Base-by-base conservation (phyloP, 2,113 vertebrate genomes). In the Pelusios castaneus region DNA sequence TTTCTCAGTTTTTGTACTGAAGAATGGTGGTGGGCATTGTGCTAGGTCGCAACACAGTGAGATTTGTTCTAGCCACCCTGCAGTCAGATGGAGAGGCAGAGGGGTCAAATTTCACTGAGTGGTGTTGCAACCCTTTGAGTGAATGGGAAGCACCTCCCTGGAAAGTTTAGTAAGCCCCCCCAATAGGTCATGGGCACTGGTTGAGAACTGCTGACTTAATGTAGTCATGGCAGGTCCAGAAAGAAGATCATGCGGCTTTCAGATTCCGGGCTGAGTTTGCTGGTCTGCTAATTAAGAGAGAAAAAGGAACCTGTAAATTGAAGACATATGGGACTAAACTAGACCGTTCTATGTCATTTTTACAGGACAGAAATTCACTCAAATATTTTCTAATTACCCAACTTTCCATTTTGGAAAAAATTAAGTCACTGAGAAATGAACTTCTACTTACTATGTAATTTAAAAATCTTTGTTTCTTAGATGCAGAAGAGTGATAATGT, bases 1-100 rank as follows among this genome's bases (percentile, higher is more conserved):
- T 83, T 99, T 99, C 97, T 99, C 98, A 29, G 99, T 96, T 81
- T 98, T 98, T 56, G 98, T 98, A 95, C 99, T 98, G 98, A 99
- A 99, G 73, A 99, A 94, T 75, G 98, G 70, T 80, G 99, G 98
- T 3, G 99, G 99, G 29, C 29, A 60, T 60, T 31, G 58, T 11
- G 13, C 12, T 60, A 60, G 12, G 34, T 67, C 8, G 9, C 17
- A 67, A 67, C 63, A 38, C 34, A 21, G 17, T 67, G 60, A 67
- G 34, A 67, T 67, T 67, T 67, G 31, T 67, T n/a, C 16, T 34
- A n/a, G 34, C 31, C 63, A 67, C 34, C 34, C 34, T 17, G 9
- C 63, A 10, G 17, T 38, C 34, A 19, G 63, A 21, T n/a, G 63
- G 16, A 38, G 17, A 21, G 17, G 16, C 5, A 2, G 17, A 67